Evolutionary conservation across 2,888 invertebrate genomes (phyloP).

Genomic region (Dryadula phaetusa): DNA sequence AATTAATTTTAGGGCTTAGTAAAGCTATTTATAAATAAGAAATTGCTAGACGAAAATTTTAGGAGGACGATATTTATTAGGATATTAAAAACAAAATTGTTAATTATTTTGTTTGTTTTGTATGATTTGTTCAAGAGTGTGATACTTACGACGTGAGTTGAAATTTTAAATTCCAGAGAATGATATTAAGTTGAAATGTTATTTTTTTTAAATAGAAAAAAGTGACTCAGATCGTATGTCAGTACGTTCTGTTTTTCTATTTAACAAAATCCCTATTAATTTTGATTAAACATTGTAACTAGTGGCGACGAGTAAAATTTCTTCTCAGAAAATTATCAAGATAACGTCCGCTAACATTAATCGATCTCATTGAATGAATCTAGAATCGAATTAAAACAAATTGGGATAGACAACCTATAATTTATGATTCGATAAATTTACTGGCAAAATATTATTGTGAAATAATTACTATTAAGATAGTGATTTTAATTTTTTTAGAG

Average conservation of each 20-base stretch:
- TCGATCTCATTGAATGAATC: background rate
- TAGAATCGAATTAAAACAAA: background rate
- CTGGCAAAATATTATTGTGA: background rate
- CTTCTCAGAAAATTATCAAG: background rate
- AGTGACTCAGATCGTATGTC: no score
- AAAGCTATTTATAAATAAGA: constrained; percentile 12
- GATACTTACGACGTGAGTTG: no score
- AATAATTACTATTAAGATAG: background rate
- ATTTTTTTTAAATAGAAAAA: no score
- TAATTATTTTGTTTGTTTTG: no score
- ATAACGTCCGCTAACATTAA: background rate
- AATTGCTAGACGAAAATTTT: background rate
- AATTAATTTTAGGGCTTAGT: constrained; percentile 22
- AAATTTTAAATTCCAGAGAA: background rate
- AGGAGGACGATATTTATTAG: background rate
- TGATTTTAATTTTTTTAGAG: background rate
- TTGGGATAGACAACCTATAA: background rate
- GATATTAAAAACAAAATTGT: background rate
- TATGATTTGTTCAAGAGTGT: no score
- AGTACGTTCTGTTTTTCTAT: no score
- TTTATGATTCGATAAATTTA: no score
- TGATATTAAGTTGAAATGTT: no score
- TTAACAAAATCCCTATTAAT: no score
- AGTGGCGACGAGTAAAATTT: background rate
- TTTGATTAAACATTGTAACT: no score